Evolutionary conservation across 2,113 vertebrate species (phyloP).

Genomic region (Zosterops hypoxanthus): DNA sequence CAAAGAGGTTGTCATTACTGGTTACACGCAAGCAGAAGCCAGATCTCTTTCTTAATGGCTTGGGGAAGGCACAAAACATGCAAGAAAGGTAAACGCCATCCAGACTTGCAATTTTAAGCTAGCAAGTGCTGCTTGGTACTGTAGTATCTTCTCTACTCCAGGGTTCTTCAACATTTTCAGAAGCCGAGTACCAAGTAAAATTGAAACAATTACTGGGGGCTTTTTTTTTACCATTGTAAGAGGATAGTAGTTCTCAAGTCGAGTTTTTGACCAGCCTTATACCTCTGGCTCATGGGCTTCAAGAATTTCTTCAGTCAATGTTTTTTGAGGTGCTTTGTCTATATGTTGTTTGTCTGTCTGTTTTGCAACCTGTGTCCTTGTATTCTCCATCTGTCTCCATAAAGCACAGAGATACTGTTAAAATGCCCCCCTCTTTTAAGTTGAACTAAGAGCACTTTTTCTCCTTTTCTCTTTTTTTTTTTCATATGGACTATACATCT

Average conservation of each 20-base stretch:
- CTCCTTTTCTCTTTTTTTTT: conserved; percentile 37
- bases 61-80: conserved; percentile 83
- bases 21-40: conserved; percentile 91
- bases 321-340: conserved; percentile 77
- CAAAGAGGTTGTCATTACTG: conserved; percentile 96
- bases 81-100: conserved; percentile 86
- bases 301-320: conserved; percentile 57
- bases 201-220: conserved; percentile 26
- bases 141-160: conserved; percentile 58
- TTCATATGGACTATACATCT: conserved; percentile 29
- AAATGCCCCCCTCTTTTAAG: conserved; percentile 60
- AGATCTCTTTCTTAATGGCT: conserved; percentile 92
- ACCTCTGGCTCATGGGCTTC: conserved; percentile 60
- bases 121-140: conserved; percentile 76
- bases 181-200: conserved; percentile 67
- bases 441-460: conserved; percentile 53
- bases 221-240: conserved; percentile 40
- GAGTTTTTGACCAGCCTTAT: conserved; percentile 74
- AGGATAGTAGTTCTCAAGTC: conserved; percentile 30
- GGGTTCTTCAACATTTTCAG: conserved; percentile 73
- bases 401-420: conserved; percentile 69
- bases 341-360: conserved; percentile 74
- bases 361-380: conserved; percentile 71
- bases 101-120: conserved; percentile 79
- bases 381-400: conserved; percentile 75